These are phyloP conservation scores for Saguinus imperator DNA, from an alignment of 2,113 vertebrate genomes.

Conservation along the genomic window DNA sequence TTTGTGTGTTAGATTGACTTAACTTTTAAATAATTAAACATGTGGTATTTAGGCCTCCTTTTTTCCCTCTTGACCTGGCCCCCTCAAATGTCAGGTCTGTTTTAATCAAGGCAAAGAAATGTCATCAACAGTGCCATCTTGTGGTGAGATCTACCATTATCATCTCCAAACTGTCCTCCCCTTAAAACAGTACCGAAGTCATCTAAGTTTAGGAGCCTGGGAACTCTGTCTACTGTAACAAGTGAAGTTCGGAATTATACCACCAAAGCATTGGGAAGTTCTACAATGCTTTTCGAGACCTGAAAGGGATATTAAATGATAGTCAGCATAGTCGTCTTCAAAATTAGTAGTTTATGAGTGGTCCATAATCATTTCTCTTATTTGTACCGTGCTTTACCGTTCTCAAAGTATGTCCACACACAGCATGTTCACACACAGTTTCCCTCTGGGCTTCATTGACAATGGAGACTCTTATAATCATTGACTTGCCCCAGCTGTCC, in stretches of 20 bases:
- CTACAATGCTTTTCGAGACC: neutral
- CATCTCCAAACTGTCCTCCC: neutral
- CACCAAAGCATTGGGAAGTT: neutral
- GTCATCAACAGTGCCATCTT: slow-evolving; percentile 61
- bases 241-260: neutral
- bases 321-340: neutral
- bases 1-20: slow-evolving; percentile 28
- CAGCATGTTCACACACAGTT: neutral
- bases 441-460: neutral
- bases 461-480: neutral
- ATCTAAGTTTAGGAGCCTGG: neutral
- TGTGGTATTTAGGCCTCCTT: neutral
- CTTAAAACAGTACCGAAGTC: neutral
- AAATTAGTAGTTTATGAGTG: neutral
- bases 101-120: slow-evolving; percentile 36
- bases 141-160: slow-evolving; percentile 51
- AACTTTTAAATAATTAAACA: slow-evolving; percentile 39
- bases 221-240: neutral
- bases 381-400: neutral
- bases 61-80: neutral
- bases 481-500: neutral
- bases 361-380: neutral
- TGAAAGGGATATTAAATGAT: neutral
- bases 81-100: neutral
- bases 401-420: neutral